Conservation (phyloP, 2,113 vertebrate species). For the Labrus mixtus region DNA sequence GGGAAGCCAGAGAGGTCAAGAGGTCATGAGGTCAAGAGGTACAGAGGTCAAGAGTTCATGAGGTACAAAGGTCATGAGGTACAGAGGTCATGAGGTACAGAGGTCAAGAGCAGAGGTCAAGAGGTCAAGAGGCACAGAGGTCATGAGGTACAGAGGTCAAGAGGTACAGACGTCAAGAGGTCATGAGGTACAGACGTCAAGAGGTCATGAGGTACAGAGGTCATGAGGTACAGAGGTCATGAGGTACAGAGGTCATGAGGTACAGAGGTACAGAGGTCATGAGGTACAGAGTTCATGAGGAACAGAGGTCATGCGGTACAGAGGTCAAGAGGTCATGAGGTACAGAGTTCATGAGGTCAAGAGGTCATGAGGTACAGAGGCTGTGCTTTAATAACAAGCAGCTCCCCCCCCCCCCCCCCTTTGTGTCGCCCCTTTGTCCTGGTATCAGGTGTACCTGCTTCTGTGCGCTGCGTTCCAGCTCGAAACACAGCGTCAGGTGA, state of each 20-base stretch:
- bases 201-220: not conserved
- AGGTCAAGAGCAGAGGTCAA: too few species aligned
- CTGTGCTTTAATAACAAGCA: too few species aligned
- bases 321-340: too few species aligned
- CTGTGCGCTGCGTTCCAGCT: slow-evolving; percentile 81
- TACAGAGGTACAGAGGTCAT: too few species aligned
- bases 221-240: too few species aligned
- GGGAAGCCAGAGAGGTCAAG: not conserved
- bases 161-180: too few species aligned
- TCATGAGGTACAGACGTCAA: not conserved
- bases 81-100: not conserved
- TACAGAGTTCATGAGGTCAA: not conserved
- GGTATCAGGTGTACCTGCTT: slow-evolving; percentile 54
- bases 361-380: too few species aligned
- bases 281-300: not conserved
- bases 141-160: not conserved
- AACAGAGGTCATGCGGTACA: not conserved
- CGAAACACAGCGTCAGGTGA: slow-evolving; percentile 92
- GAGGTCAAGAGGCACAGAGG: not conserved
- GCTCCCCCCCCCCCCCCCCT: too few species aligned
- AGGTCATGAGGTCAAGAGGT: too few species aligned
- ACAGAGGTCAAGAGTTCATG: too few species aligned
- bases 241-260: too few species aligned
- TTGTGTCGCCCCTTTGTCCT: too few species aligned
- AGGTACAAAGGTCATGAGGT: not conserved